Evolutionary conservation across 1,140 invertebrate species (phyloP).

Genomic region (Halictus rubicundus): DNA sequence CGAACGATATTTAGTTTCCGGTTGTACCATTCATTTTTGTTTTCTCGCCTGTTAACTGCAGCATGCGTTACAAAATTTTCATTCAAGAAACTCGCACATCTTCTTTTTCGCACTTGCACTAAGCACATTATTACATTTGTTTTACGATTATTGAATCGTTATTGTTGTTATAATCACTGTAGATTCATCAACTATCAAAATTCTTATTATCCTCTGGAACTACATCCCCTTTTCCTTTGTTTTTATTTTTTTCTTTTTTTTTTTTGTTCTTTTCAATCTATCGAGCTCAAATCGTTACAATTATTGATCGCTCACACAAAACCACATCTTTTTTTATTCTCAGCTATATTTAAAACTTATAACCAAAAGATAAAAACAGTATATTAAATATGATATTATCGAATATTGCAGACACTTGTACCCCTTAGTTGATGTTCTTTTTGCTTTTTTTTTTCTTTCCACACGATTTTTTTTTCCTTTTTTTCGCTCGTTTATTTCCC

Average conservation of each 20-base stretch:
- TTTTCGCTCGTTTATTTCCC: constrained; percentile 3
- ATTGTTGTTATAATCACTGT: constrained; percentile 56
- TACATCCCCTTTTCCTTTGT: constrained; percentile 20
- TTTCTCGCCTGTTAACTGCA: neutral
- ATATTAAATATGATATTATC: constrained; percentile 53
- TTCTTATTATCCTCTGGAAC: constrained; percentile 39
- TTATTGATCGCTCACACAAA: constrained; percentile 31
- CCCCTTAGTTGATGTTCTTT: constrained; percentile 41
- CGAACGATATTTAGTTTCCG: neutral
- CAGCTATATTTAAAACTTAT: constrained; percentile 46
- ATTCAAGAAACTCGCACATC: constrained; percentile 53
- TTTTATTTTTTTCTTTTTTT: too few relatives aligned
- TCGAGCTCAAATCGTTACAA: constrained; percentile 31
- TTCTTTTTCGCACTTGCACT: constrained; percentile 40
- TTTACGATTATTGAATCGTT: constrained; percentile 53
- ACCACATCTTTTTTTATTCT: constrained; percentile 21
- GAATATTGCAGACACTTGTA: constrained; percentile 47
- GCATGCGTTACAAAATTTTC: constrained; percentile 57
- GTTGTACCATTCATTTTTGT: neutral
- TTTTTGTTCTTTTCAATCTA: constrained; percentile 22
- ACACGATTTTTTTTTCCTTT: neutral
- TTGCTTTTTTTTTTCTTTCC: neutral
- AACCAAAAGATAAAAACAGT: constrained; percentile 48
- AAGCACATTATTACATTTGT: constrained; percentile 56
- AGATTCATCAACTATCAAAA: constrained; percentile 60